A percentile compares a stretch with the other conserved stretches of the same genome.
These are phyloP conservation scores for Melospiza melodia DNA, from an alignment of 2,113 vertebrate species.

Conservation along the genomic window DNA sequence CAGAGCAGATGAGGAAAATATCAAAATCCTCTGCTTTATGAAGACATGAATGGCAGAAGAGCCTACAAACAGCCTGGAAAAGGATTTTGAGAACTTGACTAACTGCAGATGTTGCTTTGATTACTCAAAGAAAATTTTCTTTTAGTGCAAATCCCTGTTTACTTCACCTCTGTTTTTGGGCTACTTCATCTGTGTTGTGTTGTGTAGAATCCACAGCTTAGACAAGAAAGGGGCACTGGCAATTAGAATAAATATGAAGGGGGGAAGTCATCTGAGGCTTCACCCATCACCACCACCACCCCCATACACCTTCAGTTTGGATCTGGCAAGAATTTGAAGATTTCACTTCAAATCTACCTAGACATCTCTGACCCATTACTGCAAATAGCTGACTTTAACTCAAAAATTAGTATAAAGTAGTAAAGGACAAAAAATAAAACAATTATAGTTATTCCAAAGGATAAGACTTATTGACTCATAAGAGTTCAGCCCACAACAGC, in stretches of 20 bases:
- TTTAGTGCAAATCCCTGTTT: background rate
- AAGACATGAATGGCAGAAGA: background rate
- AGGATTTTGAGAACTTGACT: background rate
- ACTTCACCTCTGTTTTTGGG: background rate
- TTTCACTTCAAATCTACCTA: background rate
- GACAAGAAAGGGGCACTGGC: background rate
- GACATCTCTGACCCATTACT: background rate
- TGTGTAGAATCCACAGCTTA: background rate
- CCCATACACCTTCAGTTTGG: background rate
- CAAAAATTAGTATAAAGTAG: background rate
- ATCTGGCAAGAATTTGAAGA: background rate
- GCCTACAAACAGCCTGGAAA: background rate
- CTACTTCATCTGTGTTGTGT: background rate
- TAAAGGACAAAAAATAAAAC: slow-evolving; percentile 17
- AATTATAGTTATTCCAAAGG: background rate
- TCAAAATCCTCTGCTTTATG: background rate
- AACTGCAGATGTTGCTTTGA: background rate
- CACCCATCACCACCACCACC: background rate
- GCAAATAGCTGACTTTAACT: background rate
- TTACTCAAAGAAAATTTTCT: background rate
- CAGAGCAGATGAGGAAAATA: background rate
- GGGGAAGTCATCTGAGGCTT: background rate
- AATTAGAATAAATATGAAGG: background rate
- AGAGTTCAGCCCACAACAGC: background rate
- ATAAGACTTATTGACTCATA: background rate